Evolutionary conservation across 2,797 vertebrate species (phyloP), one percentile per base, ranked within the genome.

Genomic region (Gallinago solitaria): DNA sequence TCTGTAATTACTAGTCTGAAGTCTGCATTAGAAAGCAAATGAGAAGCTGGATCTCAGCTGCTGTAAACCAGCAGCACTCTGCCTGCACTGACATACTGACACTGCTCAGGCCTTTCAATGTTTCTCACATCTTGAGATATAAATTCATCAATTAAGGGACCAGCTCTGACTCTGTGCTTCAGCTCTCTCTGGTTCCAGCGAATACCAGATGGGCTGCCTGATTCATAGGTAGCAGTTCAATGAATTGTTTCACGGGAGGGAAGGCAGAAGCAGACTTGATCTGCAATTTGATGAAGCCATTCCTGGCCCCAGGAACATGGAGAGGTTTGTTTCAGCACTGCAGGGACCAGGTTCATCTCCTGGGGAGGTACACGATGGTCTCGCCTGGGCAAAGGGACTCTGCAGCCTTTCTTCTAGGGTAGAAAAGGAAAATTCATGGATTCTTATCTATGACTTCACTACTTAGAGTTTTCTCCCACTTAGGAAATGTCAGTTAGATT

Each of bases 361-460:
- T 15, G 67, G 45, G 8, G 32, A 65, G 27, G 45, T 1, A 7
- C 18, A 4, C 1, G 2, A 41, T 6, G 0, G 0, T 1, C 60
- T 60, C 28, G 18, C 37, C 25, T 5, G 30, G 21, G 6, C 25
- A 16, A 39, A 69, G 43, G 41, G 23, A 24, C 84, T 71, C 56
- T 45, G 17, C 25, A 30, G 15, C 56, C 70, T 50, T 81, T 70
- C 68, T 51, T 67, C 54, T 39, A 9, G 45, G 33, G 30, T 1
- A 54, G 35, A 79, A 61, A 35, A 65, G 16, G 16, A 68, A 61
- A 56, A 71, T 14, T 30, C 69, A 59, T 6, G 28, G 48, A 68
- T 37, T 45, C 7, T 25, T 28, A 4, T 25, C 33, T 35, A 37
- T 6, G 9, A 24, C 33, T 28, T 32, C 30, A 16, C 59, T 89